Base-by-base conservation (phyloP, 2,888 invertebrate genomes). In the Erpobdella octoculata region DNA sequence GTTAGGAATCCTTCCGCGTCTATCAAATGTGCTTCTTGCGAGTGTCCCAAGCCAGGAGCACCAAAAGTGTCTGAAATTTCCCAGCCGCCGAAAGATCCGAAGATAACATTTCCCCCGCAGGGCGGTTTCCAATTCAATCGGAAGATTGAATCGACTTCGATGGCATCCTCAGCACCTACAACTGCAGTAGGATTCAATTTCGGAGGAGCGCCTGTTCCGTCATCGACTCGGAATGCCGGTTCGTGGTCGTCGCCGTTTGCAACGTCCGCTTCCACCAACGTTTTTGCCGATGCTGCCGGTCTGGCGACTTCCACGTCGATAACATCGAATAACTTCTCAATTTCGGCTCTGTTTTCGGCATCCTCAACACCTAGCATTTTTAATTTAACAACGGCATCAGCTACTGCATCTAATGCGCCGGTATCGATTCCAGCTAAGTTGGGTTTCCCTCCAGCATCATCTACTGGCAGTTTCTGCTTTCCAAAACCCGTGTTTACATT, bases 1-100 rank as follows among this genome's bases (percentile, higher is more conserved):
- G 82, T 89, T 18, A 83, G 85, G 53, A 89, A 89, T 79, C 81
- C 85, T 9, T 75, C 72, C 4, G 75, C 75, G 35, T 72, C 74
- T 15, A 73, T 75, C 28, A 77, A 77, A 58, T 83, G 83, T 74
- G 74, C 76, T 3, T 80, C 81, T 9, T 83, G 83, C 77, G 70
- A 76, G 8, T 77, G 79, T 1, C 71, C 78, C 2, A 79, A 80
- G 70, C 81, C 82, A 18, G 81, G 81, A 5, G 76, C 75, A 8
- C 76, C 62, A 25, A 59, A 37, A 38, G 0, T 71, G 2, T 15
- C 64, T 15, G 41, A 46, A 6, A 33, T 58, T 9, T n/a, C 21
- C 6, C 41, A 41, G 35, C 6, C 61, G 9, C 35, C 12, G n/a
- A 5, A 64, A 28, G 37, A 35, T 18, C n/a, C 65, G 12, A 25